Conservation (phyloP, 2,113 vertebrate species). For the Charadrius vociferus region DNA sequence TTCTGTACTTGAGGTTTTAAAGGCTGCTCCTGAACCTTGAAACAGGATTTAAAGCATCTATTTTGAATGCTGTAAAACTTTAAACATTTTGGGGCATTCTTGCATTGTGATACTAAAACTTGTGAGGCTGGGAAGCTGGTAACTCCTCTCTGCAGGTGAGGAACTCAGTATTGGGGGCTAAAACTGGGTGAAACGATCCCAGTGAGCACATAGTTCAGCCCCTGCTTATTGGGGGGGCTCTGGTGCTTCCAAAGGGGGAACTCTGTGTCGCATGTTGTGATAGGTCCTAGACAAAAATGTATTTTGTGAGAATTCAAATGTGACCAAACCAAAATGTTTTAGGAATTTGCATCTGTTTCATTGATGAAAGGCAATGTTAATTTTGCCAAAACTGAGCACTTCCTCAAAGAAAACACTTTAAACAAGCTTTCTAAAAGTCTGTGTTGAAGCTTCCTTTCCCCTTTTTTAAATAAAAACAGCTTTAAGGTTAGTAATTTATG, state of each 20-base stretch:
- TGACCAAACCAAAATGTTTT: accelerated
- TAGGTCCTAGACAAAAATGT: background rate
- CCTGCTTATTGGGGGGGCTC: accelerated
- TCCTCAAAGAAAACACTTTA: background rate
- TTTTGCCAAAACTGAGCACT: background rate
- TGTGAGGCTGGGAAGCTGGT: background rate
- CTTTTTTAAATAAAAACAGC: background rate
- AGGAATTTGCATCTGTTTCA: accelerated
- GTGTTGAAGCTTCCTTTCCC: background rate
- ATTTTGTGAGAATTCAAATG: background rate
- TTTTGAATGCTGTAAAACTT: background rate
- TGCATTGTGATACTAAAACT: accelerated
- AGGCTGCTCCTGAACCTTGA: background rate
- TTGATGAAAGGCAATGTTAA: background rate
- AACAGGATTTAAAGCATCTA: background rate
- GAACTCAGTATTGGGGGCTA: accelerated
- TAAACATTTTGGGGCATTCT: background rate
- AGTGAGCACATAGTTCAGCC: background rate
- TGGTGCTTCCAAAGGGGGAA: background rate
- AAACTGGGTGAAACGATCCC: background rate
- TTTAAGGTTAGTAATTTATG: background rate
- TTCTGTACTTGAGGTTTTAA: background rate
- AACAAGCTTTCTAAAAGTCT: background rate
- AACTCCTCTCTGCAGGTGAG: background rate
- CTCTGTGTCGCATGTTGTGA: accelerated